phyloP scores from a whole-genome alignment of 2,888 invertebrate genomes.

The Drosophila setosimentum region DNA sequence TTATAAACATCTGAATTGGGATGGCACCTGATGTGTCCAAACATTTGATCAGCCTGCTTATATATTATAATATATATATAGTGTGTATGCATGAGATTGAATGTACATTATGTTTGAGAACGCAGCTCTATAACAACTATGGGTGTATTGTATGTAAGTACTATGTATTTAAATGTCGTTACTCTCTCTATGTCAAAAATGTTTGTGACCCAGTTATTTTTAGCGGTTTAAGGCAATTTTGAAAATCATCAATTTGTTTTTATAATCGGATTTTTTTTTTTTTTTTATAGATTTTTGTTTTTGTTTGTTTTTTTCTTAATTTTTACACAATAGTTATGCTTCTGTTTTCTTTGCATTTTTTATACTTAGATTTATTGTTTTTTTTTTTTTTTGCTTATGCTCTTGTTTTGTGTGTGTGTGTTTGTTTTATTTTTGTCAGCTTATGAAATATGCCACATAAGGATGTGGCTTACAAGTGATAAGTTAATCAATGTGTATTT shows the following conservation, averaged over 20 bases:
- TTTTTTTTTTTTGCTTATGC: slow-evolving; percentile 15
- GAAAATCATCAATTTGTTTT: slow-evolving; percentile 54
- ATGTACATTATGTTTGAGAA: slow-evolving; percentile 41
- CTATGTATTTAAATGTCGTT: slow-evolving; percentile 6
- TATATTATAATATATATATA: slow-evolving; percentile 13
- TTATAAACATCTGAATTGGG: slow-evolving; percentile 27
- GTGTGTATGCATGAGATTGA: slow-evolving; percentile 24
- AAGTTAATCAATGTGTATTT: slow-evolving; percentile 49
- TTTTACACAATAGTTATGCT: slow-evolving; percentile 44
- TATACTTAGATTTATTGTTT: slow-evolving; percentile 48
- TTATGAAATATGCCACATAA: slow-evolving; percentile 45
- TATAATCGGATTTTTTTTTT: slow-evolving; percentile 25
- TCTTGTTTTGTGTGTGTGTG: slow-evolving; percentile 23
- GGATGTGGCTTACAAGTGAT: slow-evolving; percentile 46
- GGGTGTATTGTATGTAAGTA: slow-evolving; percentile 13
- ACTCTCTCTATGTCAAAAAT: slow-evolving; percentile 10
- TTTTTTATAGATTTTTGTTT: slow-evolving; percentile 17
- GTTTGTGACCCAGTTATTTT: slow-evolving; percentile 51
- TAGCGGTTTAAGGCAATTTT: slow-evolving; percentile 61
- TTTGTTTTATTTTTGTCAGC: slow-evolving; percentile 30
- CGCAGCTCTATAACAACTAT: slow-evolving; percentile 33
- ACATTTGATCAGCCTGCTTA: slow-evolving; percentile 19
- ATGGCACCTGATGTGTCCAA: not conserved
- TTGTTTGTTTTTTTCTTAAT: slow-evolving; percentile 23
- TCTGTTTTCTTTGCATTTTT: slow-evolving; percentile 33